Percentiles rank a stretch among this genome's conserved stretches.
These are phyloP conservation scores for Pelobates fuscus DNA, from an alignment of 2,113 vertebrate species.

Conservation along the genomic window DNA sequence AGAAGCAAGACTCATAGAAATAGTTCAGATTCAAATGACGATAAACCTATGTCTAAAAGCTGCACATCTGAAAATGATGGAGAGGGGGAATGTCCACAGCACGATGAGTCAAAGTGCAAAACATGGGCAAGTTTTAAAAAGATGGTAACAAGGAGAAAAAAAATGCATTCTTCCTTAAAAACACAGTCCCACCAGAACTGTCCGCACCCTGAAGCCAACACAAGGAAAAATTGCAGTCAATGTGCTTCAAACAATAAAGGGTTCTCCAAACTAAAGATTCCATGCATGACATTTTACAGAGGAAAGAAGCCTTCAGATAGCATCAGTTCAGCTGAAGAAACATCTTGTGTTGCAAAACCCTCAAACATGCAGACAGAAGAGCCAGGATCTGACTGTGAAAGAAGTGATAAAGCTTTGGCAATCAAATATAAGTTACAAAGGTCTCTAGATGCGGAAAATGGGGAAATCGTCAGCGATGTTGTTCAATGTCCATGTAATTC, in stretches of 20 bases:
- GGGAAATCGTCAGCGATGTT: constrained; percentile 14
- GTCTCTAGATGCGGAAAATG: constrained; percentile 15
- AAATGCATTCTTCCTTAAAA: constrained; percentile 56
- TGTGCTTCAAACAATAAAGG: constrained; percentile 56
- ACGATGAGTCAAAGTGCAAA: constrained; percentile 49
- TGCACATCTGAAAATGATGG: not conserved
- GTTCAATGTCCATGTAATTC: constrained; percentile 6
- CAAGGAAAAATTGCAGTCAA: constrained; percentile 44
- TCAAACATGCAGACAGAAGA: constrained; percentile 50
- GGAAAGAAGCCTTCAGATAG: constrained; percentile 55
- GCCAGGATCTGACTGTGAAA: constrained; percentile 50
- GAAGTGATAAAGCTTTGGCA: not conserved
- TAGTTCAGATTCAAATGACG: constrained; percentile 29
- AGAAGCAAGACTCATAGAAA: constrained; percentile 65
- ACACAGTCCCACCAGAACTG: constrained; percentile 51
- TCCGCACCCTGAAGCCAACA: constrained; percentile 58
- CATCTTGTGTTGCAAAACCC: too few relatives aligned
- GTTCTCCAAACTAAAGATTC: constrained; percentile 63
- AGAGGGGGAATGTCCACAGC: constrained; percentile 32
- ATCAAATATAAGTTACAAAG: constrained; percentile 26
- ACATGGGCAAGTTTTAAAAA: constrained; percentile 70
- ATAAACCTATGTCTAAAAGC: constrained; percentile 15
- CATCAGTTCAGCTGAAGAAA: constrained; percentile 60
- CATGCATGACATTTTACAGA: constrained; percentile 68
- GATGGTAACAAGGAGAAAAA: constrained; percentile 60